Conservation (phyloP, 2,797 vertebrate species). For the Avahi laniger region DNA sequence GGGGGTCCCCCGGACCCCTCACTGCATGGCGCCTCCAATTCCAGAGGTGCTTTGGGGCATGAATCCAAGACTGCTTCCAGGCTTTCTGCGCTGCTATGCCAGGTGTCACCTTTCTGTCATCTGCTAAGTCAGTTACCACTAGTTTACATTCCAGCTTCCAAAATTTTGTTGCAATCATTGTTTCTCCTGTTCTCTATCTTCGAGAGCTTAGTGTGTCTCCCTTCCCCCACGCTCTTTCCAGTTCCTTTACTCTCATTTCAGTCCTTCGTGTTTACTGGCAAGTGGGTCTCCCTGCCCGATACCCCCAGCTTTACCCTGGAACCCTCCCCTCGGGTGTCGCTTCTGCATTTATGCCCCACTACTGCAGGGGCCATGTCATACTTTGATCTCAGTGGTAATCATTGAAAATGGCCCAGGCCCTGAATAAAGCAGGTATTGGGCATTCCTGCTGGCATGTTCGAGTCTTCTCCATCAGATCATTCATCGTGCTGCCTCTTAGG, state of each 20-base stretch:
- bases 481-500: background rate
- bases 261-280: background rate
- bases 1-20: background rate
- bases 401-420: background rate
- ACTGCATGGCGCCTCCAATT: background rate
- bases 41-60: background rate
- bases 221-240: background rate
- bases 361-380: background rate
- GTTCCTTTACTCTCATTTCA: background rate
- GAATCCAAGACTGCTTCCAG: background rate
- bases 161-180: background rate
- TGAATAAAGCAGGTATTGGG: background rate
- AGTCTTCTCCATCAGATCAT: background rate
- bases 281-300: background rate
- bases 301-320: background rate
- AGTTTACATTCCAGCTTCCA: background rate
- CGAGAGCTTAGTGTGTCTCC: background rate
- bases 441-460: background rate
- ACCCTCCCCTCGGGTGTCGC: background rate
- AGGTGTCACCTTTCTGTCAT: background rate
- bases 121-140: background rate
- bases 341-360: background rate
- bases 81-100: background rate
- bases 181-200: background rate
- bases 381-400: background rate